Evolutionary conservation across 2,888 invertebrate species (phyloP), one percentile per base, ranked within the genome.

Genomic region (Phrixothrix hirtus): DNA sequence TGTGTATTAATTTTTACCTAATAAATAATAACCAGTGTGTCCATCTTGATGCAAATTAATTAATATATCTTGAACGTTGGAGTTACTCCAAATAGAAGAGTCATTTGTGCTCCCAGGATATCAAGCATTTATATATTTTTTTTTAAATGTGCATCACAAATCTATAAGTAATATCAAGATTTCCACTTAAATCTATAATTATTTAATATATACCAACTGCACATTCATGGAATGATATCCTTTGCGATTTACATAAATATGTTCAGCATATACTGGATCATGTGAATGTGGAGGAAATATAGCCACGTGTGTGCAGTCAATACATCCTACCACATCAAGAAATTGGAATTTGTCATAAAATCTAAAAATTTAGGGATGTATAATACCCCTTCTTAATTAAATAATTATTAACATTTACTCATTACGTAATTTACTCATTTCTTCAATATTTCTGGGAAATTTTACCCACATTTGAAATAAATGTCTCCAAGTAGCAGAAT

Each of bases 101-200:
- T 63, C 62, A 37, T 61, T 56, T 1, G 55, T 51, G 10, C 57
- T 57, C 14, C 60, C 60, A n/a, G 57, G 59, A 51, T 51, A 62
- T 29, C 52, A 35, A 0, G 61, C 47, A 60, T 56, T 55, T 1
- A 57, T 57, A 48, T 59, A 52, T 60, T 4, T 13, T 55, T 59
- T 48, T 58, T 39, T n/a, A 55, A 41, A 15, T 34, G 27, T 30
- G 17, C 15, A 37, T 34, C 46, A 15, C 39, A 39, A 11, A 44
- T 25, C 27, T 32, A 13, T 16, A 44, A 32, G 2, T 9, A 39
- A 14, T 9, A 41, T 2, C 10, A 9, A 5, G 9, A 10, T 27
- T 27, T 9, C 2, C 2, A 4, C 2, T 9, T 27, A 27, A 2
- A 27, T 25, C 4, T 25, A 25, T 25, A 4, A 25, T 25, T 7